Base-by-base conservation (phyloP, 2,888 invertebrate species). In the Drosophila ochracea region DNA sequence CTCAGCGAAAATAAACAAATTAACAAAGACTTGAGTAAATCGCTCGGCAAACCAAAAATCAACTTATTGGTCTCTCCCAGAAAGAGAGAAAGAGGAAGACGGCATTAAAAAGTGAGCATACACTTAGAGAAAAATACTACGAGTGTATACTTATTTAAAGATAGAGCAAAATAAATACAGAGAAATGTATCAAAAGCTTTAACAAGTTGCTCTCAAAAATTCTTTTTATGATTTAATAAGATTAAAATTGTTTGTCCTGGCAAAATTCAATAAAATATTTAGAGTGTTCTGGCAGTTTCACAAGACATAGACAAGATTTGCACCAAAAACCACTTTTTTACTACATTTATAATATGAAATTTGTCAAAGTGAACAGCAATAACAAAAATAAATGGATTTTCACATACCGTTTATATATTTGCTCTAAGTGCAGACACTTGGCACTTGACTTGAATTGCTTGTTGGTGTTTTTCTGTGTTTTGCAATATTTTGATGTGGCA, bases 391-490 rank as follows among this genome's bases (percentile, higher is more conserved):
- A 11, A 25, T 19, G 1, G 19, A 28, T 50, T 28, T 50, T 50
- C 10, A 28, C 1, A 9, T 19, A 28, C 1, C 39, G 57, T 30
- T 30, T 30, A 0, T 13, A 16, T 31, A 19, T 30, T 30, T 30
- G 19, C 11, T 30, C 3, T 1, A 11, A 47, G 59, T 47, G n/a
- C n/a, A 28, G 9, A 70, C 71, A 78, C 70, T 79, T 69, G 54
- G 65, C 65, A 82, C 78, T 83, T 76, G 71, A 85, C 76, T 75
- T 90, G 80, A 88, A 90, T 80, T 76, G 76, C 90, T 72, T 88
- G 83, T 90, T 84, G 85, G 90, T 90, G 84, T 84, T 84, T 76
- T 82, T 43, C 53, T 39, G 58, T n/a, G 21, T 25, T 47, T 25
- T 19, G 28, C n/a, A 58, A 59, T 74, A 64, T 76, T 78, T 78